Conservation (phyloP, 1,140 invertebrate species). For the Drosophila virilis region DNA sequence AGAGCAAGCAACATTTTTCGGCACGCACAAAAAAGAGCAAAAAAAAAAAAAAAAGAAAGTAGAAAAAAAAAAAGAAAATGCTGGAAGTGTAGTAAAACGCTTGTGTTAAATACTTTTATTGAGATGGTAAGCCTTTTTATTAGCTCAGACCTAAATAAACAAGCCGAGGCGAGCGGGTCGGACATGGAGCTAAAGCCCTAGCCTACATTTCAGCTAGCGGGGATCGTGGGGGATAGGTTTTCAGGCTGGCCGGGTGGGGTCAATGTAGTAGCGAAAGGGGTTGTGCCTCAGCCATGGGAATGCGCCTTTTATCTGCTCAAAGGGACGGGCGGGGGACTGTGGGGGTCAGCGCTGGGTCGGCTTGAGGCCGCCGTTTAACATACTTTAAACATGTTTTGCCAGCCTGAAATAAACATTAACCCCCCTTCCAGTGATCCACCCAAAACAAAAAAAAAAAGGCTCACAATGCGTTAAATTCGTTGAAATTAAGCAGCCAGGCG, state of each 20-base stretch:
- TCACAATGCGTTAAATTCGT: slow-evolving; percentile 55
- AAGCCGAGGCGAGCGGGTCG: slow-evolving; percentile 51
- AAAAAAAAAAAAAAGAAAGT: slow-evolving; percentile 38
- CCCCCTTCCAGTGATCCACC: neutral
- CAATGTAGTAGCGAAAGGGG: neutral
- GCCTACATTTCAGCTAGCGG: slow-evolving; percentile 1
- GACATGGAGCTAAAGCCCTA: slow-evolving; percentile 28
- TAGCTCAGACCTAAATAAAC: slow-evolving; percentile 84
- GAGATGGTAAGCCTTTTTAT: slow-evolving; percentile 84
- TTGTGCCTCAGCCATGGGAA: slow-evolving; percentile 13
- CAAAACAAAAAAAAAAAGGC: neutral
- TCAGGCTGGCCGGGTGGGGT: no score
- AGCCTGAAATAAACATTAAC: slow-evolving; percentile 41
- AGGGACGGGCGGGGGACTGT: slow-evolving; percentile 38
- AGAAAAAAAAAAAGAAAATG: slow-evolving; percentile 63
- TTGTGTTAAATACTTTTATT: slow-evolving; percentile 84
- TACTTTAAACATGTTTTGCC: slow-evolving; percentile 76
- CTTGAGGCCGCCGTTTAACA: slow-evolving; percentile 63
- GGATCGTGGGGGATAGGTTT: no score
- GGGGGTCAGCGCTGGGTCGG: slow-evolving; percentile 4
- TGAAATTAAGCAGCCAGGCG: slow-evolving; percentile 48
- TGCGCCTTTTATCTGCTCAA: slow-evolving; percentile 68
- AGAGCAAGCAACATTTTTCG: slow-evolving; percentile 43
- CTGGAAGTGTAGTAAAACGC: slow-evolving; percentile 83
- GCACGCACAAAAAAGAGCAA: slow-evolving; percentile 31